phyloP scores from a whole-genome alignment of 2,113 vertebrate genomes.

The Dasyurus viverrinus region DNA sequence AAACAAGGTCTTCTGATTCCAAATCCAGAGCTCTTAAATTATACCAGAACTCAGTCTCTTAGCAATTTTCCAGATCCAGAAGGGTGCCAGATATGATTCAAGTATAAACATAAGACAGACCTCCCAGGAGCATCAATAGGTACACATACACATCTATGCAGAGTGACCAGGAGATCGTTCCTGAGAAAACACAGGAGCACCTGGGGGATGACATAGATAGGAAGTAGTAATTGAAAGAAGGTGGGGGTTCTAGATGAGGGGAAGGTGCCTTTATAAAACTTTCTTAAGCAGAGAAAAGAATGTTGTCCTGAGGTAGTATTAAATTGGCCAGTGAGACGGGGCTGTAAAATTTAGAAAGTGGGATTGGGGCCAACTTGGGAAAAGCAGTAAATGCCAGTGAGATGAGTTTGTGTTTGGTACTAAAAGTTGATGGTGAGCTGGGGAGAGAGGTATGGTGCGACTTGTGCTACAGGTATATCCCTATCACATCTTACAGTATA shows the following conservation, averaged over 20 bases:
- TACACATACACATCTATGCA: background rate
- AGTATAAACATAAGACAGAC: too few species aligned
- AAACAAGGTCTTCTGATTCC: too few species aligned
- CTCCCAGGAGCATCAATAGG: too few species aligned
- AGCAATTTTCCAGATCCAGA: too few species aligned
- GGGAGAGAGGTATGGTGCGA: background rate
- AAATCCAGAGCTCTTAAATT: too few species aligned
- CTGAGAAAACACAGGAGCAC: background rate
- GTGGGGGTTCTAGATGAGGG: too few species aligned
- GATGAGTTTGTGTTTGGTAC: background rate
- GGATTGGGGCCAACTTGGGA: background rate
- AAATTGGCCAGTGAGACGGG: too few species aligned
- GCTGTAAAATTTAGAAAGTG: too few species aligned
- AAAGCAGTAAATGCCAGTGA: background rate
- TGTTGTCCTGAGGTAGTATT: background rate
- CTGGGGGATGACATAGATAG: background rate
- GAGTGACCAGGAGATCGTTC: background rate
- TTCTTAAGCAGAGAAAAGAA: too few species aligned
- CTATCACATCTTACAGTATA: background rate
- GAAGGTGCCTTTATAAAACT: background rate
- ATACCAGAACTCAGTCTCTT: too few species aligned
- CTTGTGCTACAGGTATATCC: too few species aligned
- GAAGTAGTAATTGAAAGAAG: background rate
- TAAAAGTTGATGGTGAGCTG: background rate
- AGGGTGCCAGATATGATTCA: too few species aligned